phyloP scores from a whole-genome alignment of 92 coral and sea anemone species.

The Umimayanthus chanpuru region DNA sequence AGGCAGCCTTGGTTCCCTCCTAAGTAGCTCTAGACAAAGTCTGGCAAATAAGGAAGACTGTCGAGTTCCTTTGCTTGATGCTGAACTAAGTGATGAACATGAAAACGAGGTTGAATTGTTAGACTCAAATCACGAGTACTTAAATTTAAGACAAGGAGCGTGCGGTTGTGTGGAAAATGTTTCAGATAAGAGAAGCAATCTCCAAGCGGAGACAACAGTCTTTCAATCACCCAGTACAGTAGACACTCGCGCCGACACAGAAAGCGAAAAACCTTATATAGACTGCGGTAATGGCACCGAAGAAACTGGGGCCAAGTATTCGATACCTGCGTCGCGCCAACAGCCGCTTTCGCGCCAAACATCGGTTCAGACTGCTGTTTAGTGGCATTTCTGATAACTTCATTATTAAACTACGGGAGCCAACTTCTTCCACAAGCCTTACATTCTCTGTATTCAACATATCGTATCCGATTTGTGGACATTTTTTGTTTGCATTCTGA shows the following conservation, averaged over 20 bases:
- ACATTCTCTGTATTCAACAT: no score
- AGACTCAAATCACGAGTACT: constrained; percentile 11
- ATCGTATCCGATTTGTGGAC: no score
- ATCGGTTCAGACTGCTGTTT: constrained; percentile 33
- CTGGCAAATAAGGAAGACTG: constrained; percentile 4
- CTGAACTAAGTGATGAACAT: constrained; percentile 16
- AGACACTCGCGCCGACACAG: neutral
- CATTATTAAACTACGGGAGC: no score
- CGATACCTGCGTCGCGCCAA: neutral
- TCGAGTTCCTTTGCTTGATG: constrained; percentile 24
- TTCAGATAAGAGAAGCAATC: neutral
- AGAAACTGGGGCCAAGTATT: neutral
- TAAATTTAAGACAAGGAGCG: constrained; percentile 17
- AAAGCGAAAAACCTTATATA: neutral
- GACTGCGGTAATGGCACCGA: neutral
- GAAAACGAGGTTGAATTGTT: neutral
- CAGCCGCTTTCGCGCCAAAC: neutral
- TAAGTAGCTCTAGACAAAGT: constrained; percentile 27
- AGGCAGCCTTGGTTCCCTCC: constrained; percentile 28
- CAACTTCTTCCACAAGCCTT: no score
- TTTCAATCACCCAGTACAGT: neutral
- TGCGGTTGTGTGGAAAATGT: neutral
- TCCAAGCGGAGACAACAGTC: neutral
- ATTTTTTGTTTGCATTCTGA: no score
- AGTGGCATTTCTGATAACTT: neutral